These are phyloP conservation scores for Drosophila subpulchrella DNA, from an alignment of 1,140 invertebrate species.

Conservation along the genomic window DNA sequence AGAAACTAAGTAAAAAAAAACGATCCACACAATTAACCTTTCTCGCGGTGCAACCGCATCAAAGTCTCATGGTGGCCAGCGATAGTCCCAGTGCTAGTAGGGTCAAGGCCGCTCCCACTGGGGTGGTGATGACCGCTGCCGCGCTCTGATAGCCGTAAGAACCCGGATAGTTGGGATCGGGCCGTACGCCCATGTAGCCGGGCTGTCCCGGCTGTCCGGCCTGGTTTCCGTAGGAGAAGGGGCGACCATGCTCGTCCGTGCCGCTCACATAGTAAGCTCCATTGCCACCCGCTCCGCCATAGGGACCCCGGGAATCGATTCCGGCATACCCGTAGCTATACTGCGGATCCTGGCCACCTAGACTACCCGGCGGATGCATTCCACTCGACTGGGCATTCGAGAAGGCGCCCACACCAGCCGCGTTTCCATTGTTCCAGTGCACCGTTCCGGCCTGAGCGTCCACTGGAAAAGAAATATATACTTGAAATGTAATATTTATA, in stretches of 20 bases:
- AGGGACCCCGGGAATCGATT: slow-evolving; percentile 63
- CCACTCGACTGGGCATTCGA: slow-evolving; percentile 50
- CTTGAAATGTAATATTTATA: too few relatives aligned
- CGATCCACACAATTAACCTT: neutral
- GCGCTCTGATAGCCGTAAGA: slow-evolving; percentile 47
- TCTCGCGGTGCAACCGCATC: slow-evolving; percentile 17
- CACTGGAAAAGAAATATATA: slow-evolving; percentile 7
- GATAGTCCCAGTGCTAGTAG: slow-evolving; percentile 11
- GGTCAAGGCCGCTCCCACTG: slow-evolving; percentile 16
- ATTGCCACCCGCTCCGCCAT: slow-evolving; percentile 72
- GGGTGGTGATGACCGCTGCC: neutral
- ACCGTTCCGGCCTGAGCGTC: slow-evolving; percentile 48
- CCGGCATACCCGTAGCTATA: slow-evolving; percentile 71
- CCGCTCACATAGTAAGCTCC: slow-evolving; percentile 72
- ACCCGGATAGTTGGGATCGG: slow-evolving; percentile 51
- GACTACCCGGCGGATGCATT: slow-evolving; percentile 62
- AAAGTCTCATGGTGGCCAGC: slow-evolving; percentile 31
- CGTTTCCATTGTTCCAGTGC: slow-evolving; percentile 48
- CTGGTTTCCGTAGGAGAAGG: slow-evolving; percentile 54
- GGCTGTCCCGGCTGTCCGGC: slow-evolving; percentile 32
- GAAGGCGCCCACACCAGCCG: slow-evolving; percentile 37
- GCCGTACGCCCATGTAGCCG: slow-evolving; percentile 31
- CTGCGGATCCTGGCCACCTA: slow-evolving; percentile 54
- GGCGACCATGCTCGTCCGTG: slow-evolving; percentile 67
- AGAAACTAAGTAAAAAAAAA: slow-evolving; percentile 53